A percentile compares a stretch with the other conserved stretches of the same genome.
Conservation (phyloP, 2,113 vertebrate genomes). For the Ailurus styani region DNA sequence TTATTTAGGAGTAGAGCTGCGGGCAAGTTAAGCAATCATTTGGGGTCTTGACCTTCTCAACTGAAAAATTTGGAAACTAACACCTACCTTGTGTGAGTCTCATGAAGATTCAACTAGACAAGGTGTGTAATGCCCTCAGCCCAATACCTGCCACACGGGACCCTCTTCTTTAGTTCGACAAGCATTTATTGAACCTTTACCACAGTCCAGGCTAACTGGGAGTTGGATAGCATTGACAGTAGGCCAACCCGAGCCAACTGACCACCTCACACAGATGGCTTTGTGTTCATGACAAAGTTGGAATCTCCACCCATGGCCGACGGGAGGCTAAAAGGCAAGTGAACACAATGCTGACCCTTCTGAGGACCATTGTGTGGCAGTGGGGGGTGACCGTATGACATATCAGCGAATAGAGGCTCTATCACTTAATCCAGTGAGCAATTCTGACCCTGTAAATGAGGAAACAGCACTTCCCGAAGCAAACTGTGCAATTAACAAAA, state of each 20-base stretch:
- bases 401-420: not conserved
- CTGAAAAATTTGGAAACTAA: not conserved
- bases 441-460: fast-evolving
- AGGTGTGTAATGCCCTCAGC: not conserved
- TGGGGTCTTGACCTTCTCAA: not conserved
- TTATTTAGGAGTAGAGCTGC: not conserved
- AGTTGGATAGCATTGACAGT: not conserved
- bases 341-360: not conserved
- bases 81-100: not conserved
- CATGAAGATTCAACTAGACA: not conserved
- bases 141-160: not conserved
- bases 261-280: not conserved
- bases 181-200: not conserved
- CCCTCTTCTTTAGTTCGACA: not conserved
- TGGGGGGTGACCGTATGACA: not conserved
- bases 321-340: not conserved
- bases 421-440: not conserved
- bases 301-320: not conserved
- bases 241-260: not conserved
- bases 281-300: not conserved
- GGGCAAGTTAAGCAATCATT: not conserved
- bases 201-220: not conserved
- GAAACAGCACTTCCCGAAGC: not conserved
- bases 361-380: not conserved
- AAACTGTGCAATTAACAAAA: not conserved